Evolutionary conservation across 2,113 vertebrate species (phyloP), one percentile per base, ranked within the genome.

Genomic region (Nothoprocta perdicaria): DNA sequence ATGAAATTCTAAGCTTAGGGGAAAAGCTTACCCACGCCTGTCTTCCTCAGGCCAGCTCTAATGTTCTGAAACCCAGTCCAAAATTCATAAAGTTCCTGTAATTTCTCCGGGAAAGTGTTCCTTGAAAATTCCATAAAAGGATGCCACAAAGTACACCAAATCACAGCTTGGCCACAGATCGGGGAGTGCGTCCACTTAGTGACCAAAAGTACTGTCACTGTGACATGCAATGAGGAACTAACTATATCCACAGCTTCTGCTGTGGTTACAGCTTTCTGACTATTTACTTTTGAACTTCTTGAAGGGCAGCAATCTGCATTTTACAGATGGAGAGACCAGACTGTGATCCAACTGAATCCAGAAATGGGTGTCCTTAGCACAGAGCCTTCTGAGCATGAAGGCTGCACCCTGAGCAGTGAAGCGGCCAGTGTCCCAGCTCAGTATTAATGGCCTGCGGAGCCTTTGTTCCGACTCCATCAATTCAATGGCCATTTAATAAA

Each of bases 101-200:
- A 5, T 4, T 15, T 22, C 62, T 13, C n/a, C 4, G 33, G 43
- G 50, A 83, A 80, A 74, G 14, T 1, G 27, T 1, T 63, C 74
- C 79, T n/a, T 43, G 1, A 2, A 10, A 8, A 27, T 46, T 14
- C 48, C 21, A 12, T 14, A 15, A 61, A 61, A 57, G 26, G 26
- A 78, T 4, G 22, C 0, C 4, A 40, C 38, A 14, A 22, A 2
- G 0, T 0, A 24, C 4, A 0, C 69, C 3, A 38, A 46, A 46
- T 3, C 10, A 48, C 62, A 14, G 9, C 12, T 26, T 33, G 57
- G 45, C 26, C 53, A 12, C 18, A 21, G 21, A 17, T 6, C 18
- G 0, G 0, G 41, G 1, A 0, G 4, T 0, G 7, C 12, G 50
- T 13, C 24, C 22, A 2, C 14, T 23, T 24, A 31, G 22, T 1